Evolutionary conservation across 2,888 invertebrate species (phyloP), one percentile per base, ranked within the genome.

Genomic region (Dynastes tityus): DNA sequence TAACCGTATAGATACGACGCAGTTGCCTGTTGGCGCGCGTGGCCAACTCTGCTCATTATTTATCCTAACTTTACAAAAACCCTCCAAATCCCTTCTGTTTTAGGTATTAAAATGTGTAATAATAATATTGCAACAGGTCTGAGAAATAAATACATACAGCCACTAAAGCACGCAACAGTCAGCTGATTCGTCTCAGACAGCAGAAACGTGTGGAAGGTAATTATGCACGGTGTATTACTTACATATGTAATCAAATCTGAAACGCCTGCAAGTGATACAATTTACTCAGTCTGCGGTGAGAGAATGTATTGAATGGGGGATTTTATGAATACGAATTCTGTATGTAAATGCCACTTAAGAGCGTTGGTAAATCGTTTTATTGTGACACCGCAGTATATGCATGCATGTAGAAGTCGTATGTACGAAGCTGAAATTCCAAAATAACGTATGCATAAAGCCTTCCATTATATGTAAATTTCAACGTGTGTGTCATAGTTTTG

Each of bases 401-500:
- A 64, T 45, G 16, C 8, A 64, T 65, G 65, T 64, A 65, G 16
- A n/a, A 5, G 65, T 65, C 37, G 40, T 37, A 13, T 13, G 16
- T 37, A 32, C 37, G 16, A 37, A 40, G 40, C 65, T 45, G 65
- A 65, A 65, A 65, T 65, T 65, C 65, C 65, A 65, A 32, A 40
- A 16, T 3, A n/a, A 13, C 37, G 45, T 45, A 40, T 40, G 16
- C n/a, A 37, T 65, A 16, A 16, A 11, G 9, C 40, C 65, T 65
- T 65, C 40, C 6, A 65, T 65, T 65, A 65, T 65, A 40, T 65
- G 65, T 65, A 65, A 65, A 65, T 65, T 65, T 65, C 40, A 8
- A 65, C 55, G n/a, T 55, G 55, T 55, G 55, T 55, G 55, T 55
- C 55, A 55, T 55, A n/a, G 16, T 22, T 55, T 55, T 55, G 22